A percentile compares a stretch with the other conserved stretches of the same genome.
phyloP scores from a whole-genome alignment of 2,888 invertebrate species.

The Ectemnius continuus region DNA sequence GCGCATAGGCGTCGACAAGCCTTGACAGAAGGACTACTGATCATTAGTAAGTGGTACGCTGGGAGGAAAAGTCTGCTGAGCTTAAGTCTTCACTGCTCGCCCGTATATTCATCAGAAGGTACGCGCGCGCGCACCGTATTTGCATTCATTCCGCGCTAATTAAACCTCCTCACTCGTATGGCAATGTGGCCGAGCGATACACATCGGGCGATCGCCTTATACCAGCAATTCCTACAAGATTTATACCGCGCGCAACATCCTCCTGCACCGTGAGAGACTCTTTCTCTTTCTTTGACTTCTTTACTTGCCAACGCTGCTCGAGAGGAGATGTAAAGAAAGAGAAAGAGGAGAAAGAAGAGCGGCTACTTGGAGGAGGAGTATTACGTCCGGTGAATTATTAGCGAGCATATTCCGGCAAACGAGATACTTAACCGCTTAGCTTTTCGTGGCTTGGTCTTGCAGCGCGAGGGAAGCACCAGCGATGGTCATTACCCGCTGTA shows the following conservation, averaged over 20 bases:
- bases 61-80: background rate
- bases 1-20: conserved; percentile 10
- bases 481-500: too few relatives aligned
- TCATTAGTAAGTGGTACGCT: conserved; percentile 40
- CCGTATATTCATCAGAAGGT: conserved; percentile 8
- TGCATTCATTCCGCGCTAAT: conserved; percentile 7
- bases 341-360: too few relatives aligned
- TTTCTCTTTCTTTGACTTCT: too few relatives aligned
- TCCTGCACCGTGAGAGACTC: too few relatives aligned
- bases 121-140: background rate
- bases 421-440: background rate
- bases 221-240: too few relatives aligned
- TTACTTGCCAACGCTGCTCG: too few relatives aligned
- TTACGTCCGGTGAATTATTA: conserved; percentile 53
- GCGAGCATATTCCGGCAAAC: conserved; percentile 38
- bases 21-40: conserved; percentile 11
- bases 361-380: background rate
- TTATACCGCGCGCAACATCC: too few relatives aligned
- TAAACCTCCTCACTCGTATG: background rate
- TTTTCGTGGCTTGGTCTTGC: conserved; percentile 2
- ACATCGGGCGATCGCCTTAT: too few relatives aligned
- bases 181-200: too few relatives aligned
- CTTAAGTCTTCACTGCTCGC: background rate
- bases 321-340: too few relatives aligned
- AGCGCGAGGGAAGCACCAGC: conserved; percentile 23